These are phyloP conservation scores for Hiodon alosoides DNA, from an alignment of 2,113 vertebrate genomes.

Conservation along the genomic window DNA sequence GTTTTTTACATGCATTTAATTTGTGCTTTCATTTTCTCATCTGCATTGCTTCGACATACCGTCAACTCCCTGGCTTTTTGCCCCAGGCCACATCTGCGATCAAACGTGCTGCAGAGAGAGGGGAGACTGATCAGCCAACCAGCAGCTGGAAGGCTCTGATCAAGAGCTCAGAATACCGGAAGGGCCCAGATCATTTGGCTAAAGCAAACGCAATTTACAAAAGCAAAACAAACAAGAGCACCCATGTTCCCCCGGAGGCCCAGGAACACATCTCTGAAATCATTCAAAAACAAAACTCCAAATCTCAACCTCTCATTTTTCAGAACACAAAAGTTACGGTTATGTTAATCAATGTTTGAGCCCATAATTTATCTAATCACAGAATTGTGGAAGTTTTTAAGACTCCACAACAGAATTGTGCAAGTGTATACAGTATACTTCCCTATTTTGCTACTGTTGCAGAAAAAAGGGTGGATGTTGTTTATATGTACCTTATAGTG, in stretches of 20 bases:
- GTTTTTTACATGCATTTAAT: not conserved
- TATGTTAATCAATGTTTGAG: too few species aligned
- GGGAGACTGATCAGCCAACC: not conserved
- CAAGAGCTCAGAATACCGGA: not conserved
- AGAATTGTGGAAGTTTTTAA: too few species aligned
- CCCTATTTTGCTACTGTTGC: too few species aligned
- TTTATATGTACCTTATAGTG: too few species aligned
- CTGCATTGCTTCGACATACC: not conserved
- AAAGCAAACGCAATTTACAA: not conserved
- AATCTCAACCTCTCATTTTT: not conserved
- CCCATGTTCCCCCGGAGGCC: too few species aligned
- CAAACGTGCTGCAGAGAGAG: not conserved
- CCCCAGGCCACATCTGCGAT: not conserved
- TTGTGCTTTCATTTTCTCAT: not conserved
- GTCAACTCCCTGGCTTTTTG: too few species aligned
- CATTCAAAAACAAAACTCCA: not conserved
- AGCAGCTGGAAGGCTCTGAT: not conserved
- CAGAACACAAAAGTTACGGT: too few species aligned
- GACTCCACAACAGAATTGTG: not conserved
- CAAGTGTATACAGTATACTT: too few species aligned
- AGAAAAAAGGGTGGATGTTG: too few species aligned
- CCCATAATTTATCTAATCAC: too few species aligned
- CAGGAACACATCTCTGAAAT: too few species aligned
- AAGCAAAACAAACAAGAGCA: not conserved
- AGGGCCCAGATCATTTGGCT: not conserved